phyloP scores from a whole-genome alignment of 2,888 invertebrate species.

The Ceramica pisi region DNA sequence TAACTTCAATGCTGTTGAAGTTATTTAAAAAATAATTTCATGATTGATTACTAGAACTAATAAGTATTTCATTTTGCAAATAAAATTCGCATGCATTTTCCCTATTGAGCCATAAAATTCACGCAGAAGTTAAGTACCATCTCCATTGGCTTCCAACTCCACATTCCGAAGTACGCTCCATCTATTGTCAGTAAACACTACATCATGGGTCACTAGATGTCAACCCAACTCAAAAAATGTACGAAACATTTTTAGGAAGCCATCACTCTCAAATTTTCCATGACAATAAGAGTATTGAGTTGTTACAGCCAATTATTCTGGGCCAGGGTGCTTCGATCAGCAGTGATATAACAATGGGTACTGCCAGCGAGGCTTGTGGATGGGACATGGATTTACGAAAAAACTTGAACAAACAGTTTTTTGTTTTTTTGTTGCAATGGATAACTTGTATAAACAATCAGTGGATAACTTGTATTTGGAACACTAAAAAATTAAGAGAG shows the following conservation, averaged over 20 bases:
- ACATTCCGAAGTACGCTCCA: conserved; percentile 13
- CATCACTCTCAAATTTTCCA: conserved; percentile 37
- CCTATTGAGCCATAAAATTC: not conserved
- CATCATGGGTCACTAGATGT: conserved; percentile 31
- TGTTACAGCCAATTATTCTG: conserved; percentile 59
- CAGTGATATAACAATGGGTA: conserved; percentile 31
- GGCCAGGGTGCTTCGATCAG: conserved; percentile 23
- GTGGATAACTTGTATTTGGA: no score
- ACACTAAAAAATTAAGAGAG: no score
- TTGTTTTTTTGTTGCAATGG: no score
- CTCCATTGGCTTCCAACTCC: conserved; percentile 7
- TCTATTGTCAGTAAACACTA: conserved; percentile 29
- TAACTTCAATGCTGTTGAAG: no score
- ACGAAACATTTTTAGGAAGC: conserved; percentile 15
- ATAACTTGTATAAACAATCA: no score
- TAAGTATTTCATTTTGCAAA: no score
- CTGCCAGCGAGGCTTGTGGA: not conserved
- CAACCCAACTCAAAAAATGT: conserved; percentile 33
- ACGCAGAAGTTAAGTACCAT: not conserved
- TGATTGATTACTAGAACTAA: no score
- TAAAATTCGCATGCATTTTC: no score
- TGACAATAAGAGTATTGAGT: conserved; percentile 56
- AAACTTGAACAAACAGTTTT: not conserved
- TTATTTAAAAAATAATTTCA: no score
- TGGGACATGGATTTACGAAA: conserved; percentile 18